Evolutionary conservation across 2,113 vertebrate genomes (phyloP).

Genomic region (Tursiops truncatus): DNA sequence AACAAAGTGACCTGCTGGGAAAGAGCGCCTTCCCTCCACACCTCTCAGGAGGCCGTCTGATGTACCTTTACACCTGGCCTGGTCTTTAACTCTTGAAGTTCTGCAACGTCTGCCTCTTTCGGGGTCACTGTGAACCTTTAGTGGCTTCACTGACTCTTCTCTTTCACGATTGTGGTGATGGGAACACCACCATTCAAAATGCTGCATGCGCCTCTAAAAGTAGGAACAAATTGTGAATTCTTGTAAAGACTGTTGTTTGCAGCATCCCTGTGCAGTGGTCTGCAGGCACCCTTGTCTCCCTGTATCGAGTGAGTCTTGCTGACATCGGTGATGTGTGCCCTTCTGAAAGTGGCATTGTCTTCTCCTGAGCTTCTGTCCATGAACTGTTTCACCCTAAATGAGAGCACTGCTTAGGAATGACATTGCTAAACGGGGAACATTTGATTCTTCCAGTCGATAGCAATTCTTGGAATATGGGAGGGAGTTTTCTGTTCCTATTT

Average conservation of each 20-base stretch:
- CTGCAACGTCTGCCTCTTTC: rapidly evolving
- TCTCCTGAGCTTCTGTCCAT: neutral
- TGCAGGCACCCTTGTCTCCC: rapidly evolving
- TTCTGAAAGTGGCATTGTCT: neutral
- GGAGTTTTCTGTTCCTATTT: neutral
- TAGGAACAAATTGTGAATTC: neutral
- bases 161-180: neutral
- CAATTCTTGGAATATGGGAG: neutral
- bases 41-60: neutral
- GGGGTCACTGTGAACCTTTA: rapidly evolving
- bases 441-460: neutral
- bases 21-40: rapidly evolving
- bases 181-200: neutral
- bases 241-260: neutral
- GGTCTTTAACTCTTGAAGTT: neutral
- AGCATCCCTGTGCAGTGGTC: rapidly evolving
- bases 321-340: rapidly evolving
- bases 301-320: rapidly evolving
- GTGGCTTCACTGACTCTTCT: neutral
- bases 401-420: neutral
- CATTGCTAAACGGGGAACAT: neutral
- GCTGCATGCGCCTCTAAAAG: neutral
- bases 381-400: neutral
- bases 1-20: neutral
- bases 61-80: neutral